A percentile compares a stretch with the other conserved stretches of the same genome.
Conservation (phyloP, 2,888 invertebrate species). For the Drepanosiphum platanoidis region DNA sequence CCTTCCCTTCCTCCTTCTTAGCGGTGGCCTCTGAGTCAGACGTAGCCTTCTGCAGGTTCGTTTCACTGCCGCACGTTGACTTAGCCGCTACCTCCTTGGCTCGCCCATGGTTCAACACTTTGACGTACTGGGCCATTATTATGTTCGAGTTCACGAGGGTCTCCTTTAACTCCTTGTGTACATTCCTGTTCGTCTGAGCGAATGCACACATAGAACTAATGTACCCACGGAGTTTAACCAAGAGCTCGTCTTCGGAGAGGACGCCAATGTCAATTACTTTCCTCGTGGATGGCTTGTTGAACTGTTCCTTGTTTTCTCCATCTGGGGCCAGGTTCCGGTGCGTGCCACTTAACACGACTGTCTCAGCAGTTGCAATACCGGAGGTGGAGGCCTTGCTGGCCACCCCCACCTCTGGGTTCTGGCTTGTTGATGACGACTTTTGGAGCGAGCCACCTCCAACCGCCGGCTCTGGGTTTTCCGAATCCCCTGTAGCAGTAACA, state of each 20-base stretch:
- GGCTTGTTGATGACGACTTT: no score
- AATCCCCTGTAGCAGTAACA: not conserved
- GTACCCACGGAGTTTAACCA: not conserved
- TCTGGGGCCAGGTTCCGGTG: not conserved
- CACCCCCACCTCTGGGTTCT: not conserved
- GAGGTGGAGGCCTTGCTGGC: not conserved
- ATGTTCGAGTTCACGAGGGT: not conserved
- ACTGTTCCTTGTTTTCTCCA: not conserved
- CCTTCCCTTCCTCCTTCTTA: no score
- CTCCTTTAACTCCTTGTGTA: not conserved
- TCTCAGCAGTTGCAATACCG: not conserved
- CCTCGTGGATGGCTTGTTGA: not conserved
- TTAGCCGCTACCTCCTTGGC: not conserved
- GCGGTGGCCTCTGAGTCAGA: no score
- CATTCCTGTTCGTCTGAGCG: not conserved
- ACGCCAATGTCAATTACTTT: not conserved
- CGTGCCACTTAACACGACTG: not conserved
- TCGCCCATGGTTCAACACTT: not conserved
- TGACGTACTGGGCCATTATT: not conserved
- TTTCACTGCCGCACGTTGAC: not conserved
- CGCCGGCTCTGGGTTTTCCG: no score
- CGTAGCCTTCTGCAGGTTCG: not conserved
- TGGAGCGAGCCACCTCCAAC: no score
- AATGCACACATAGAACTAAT: not conserved
- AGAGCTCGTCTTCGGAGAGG: not conserved